phyloP scores from a whole-genome alignment of 2,888 invertebrate genomes.

The Drosophila recens region DNA sequence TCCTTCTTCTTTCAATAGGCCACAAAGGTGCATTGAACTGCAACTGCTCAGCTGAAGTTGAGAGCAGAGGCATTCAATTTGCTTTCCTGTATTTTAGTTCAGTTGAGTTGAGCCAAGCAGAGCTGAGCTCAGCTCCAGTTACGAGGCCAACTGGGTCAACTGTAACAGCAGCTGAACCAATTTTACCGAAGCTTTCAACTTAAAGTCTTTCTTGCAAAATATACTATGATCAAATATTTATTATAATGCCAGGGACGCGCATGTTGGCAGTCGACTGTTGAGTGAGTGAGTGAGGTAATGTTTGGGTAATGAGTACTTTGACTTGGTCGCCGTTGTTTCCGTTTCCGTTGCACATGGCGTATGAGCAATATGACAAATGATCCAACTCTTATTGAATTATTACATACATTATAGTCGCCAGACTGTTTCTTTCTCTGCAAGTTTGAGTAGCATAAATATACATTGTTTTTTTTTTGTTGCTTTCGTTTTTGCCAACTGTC shows the following conservation, averaged over 20 bases:
- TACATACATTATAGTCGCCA: slow-evolving; percentile 39
- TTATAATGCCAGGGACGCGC: slow-evolving; percentile 51
- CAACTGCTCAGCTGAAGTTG: slow-evolving; percentile 62
- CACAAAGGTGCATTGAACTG: slow-evolving; percentile 71
- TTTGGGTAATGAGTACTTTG: slow-evolving; percentile 59
- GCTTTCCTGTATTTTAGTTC: slow-evolving; percentile 53
- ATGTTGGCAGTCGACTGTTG: slow-evolving; percentile 20
- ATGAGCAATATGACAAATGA: slow-evolving; percentile 71
- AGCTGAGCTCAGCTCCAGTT: slow-evolving; percentile 30
- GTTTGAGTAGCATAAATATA: neutral
- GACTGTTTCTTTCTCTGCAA: slow-evolving; percentile 12
- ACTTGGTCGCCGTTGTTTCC: slow-evolving; percentile 54
- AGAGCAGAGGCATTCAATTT: slow-evolving; percentile 72
- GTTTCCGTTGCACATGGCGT: slow-evolving; percentile 60
- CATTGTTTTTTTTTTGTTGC: slow-evolving; percentile 6
- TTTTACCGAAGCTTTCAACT: slow-evolving; percentile 44
- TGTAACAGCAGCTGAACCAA: slow-evolving; percentile 66
- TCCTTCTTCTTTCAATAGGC: slow-evolving; percentile 21
- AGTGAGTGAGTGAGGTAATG: slow-evolving; percentile 39
- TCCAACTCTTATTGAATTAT: slow-evolving; percentile 81
- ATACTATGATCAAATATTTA: slow-evolving; percentile 77
- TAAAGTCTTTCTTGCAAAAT: slow-evolving; percentile 62
- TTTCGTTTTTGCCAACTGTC: slow-evolving; percentile 50
- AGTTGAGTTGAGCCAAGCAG: slow-evolving; percentile 30
- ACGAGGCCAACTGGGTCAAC: slow-evolving; percentile 71